Percentiles rank a stretch among this genome's conserved stretches.
Conservation (phyloP, 1,140 invertebrate genomes). For the Condylostylus longicornis region DNA sequence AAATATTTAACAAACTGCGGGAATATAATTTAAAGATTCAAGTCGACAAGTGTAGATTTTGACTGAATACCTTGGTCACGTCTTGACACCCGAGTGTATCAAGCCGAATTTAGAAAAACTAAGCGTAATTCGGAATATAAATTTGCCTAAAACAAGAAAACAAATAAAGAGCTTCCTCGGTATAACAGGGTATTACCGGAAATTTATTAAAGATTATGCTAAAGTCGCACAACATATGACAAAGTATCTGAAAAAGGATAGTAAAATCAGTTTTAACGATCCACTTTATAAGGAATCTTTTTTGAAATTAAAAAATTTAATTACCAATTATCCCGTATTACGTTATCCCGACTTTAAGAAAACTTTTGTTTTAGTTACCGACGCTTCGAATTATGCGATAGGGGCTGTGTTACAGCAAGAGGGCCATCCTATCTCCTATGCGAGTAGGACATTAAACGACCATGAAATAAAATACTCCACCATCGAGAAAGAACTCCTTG, state of each 20-base stretch:
- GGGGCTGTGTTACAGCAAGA: neutral
- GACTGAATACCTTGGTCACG: neutral
- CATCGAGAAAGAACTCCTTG: neutral
- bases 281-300: too few relatives aligned
- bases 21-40: too few relatives aligned
- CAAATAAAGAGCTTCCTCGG: neutral
- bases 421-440: neutral
- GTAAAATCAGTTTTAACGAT: too few relatives aligned
- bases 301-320: neutral
- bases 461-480: constrained; percentile 1
- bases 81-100: neutral
- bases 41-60: neutral
- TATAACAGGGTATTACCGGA: neutral
- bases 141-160: neutral
- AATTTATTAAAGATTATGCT: constrained; percentile 1
- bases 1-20: too few relatives aligned
- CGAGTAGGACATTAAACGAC: neutral
- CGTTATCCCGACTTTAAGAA: neutral
- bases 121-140: neutral
- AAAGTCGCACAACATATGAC: neutral
- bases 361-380: neutral
- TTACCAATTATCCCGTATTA: neutral
- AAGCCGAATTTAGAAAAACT: neutral
- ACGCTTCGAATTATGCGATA: neutral
- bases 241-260: neutral